Base-by-base conservation (phyloP, 2,113 vertebrate species). In the Rhinoptilus africanus region DNA sequence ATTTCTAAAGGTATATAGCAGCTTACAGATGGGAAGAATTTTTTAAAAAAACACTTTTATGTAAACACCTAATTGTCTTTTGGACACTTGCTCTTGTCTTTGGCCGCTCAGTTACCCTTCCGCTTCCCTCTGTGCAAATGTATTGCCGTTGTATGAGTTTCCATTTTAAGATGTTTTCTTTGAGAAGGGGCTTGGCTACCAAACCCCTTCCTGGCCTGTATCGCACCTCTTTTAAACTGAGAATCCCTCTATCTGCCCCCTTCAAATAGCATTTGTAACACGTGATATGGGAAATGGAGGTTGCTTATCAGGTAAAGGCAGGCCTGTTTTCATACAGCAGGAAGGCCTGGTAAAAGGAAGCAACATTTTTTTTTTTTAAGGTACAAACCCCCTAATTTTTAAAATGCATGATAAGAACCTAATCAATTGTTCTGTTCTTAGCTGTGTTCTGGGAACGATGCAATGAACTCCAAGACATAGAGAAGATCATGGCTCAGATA, bases 401-500 rank as follows among this genome's bases (percentile, higher is more conserved):
- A 60, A 77, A 30, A 19, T 66, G 20, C 13, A 2, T 12, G 13
- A 24, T 39, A 67, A 73, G 37, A 83, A 69, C 32, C 35, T 93
- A 83, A 94, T n/a, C 8, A 9, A 14, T 50, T n/a, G 28, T 62
- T 94, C 94, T 76, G 48, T 48, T 37, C 53, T 30, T 83, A 99
- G 99, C 99, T 96, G 99, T 99, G 13, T 99, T 99, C 96, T 99
- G 99, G 99, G 99, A 99, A 97, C 98, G 99, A 80, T 99, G 99
- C 96, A 99, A 99, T 71, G 99, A 99, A 85, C 98, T 99, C 28
- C 99, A 99, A 95, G 99, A 99, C 80, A 99, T 99, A 83, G 99
- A 99, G 96, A 99, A 99, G 98, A 99, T 99, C 92, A 99, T 99
- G 99, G 99, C 99, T 85, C 99, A 99, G 98, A 99, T 99, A 75